Base-by-base conservation (phyloP, 1,140 invertebrate species). In the Anastrepha ludens region DNA sequence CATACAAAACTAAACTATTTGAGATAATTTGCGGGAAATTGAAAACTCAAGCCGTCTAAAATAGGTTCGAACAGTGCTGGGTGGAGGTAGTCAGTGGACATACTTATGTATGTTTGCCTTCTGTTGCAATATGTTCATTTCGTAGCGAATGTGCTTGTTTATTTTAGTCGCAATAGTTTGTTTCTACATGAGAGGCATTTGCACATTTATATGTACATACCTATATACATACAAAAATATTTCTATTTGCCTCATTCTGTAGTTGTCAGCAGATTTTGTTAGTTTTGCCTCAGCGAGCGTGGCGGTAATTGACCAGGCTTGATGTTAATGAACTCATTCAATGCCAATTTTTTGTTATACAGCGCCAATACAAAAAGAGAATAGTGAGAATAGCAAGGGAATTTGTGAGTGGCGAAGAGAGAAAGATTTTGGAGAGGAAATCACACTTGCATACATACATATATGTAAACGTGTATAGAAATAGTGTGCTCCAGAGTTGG, bases 301-400 rank as follows among this genome's bases (percentile, higher is more conserved):
- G 55, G 85, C 88, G 88, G 88, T 89, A 89, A 89, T 89, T 89
- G 88, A 89, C 88, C 88, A 88, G 88, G 50, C 78, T 64, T 44
- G 85, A 86, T 86, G 92, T 92, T 91, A 93, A 93, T 93, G 92
- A 93, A 93, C 92, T 91, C 92, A 91, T 93, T 93, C 92, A 93
- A 93, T 93, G 92, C 93, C 92, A 93, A 89, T 88, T 88, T 89
- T 88, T 39, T 39, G 60, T 81, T 55, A 55, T 74, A 70, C 29
- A 70, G 15, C 15, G 15, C 60, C 15, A 74, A 15, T 74, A 81
- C 7, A 58, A n/a, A 81, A 20, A 29, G 47, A 81, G 15, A 81
- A 11, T 55, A 6, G n/a, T 55, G 74, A 55, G 74, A 55, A 58
- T 81, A 81, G 47, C 3, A 55, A 15, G n/a, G 4, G 55, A 50